phyloP scores from a whole-genome alignment of 2,888 invertebrate genomes.

The Metallyticus violacea region DNA sequence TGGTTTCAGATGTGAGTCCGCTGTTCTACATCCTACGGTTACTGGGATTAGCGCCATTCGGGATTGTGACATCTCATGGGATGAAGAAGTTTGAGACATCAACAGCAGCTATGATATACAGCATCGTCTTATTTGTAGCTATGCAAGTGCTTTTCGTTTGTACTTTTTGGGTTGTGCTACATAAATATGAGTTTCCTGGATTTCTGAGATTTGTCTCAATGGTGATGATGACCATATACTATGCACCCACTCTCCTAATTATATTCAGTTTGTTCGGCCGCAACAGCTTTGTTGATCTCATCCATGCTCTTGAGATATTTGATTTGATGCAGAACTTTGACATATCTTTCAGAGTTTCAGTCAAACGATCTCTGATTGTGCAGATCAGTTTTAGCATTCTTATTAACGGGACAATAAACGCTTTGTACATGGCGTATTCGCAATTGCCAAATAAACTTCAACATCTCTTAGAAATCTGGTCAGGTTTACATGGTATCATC shows the following conservation, averaged over 20 bases:
- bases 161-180: neutral
- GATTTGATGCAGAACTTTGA: neutral
- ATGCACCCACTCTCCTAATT: neutral
- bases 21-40: neutral
- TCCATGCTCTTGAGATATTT: neutral
- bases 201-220: neutral
- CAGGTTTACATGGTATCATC: neutral
- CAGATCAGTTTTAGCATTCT: neutral
- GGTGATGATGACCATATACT: neutral
- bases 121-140: neutral
- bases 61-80: neutral
- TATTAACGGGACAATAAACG: neutral
- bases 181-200: neutral
- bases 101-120: neutral
- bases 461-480: neutral
- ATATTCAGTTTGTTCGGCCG: neutral
- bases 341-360: neutral
- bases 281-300: neutral
- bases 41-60: neutral
- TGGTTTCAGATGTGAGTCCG: neutral
- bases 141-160: neutral
- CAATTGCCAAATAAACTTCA: neutral
- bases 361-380: neutral
- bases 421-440: neutral
- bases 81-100: neutral